These are phyloP conservation scores for Strongylocentrotus purpuratus DNA, from an alignment of 35 echinoderm and acorn worm species.

Conservation along the genomic window DNA sequence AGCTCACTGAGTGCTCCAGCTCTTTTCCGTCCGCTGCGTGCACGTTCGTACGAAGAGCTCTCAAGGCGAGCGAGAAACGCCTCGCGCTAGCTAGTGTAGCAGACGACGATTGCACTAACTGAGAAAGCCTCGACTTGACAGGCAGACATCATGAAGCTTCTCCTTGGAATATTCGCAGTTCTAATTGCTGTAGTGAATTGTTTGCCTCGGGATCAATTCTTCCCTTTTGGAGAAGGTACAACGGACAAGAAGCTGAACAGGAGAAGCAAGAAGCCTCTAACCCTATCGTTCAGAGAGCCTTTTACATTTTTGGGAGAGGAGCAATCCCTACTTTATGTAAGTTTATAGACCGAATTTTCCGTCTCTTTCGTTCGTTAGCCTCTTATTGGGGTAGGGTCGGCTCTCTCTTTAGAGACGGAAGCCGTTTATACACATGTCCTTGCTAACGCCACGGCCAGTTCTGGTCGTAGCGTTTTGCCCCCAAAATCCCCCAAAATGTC, in stretches of 20 bases:
- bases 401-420: too few relatives aligned
- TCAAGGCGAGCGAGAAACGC: too few relatives aligned
- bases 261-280: neutral
- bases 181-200: neutral
- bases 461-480: too few relatives aligned
- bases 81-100: neutral
- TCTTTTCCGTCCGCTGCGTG: too few relatives aligned
- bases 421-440: too few relatives aligned
- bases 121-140: neutral
- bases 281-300: neutral
- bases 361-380: too few relatives aligned
- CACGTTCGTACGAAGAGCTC: too few relatives aligned
- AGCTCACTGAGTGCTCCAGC: too few relatives aligned
- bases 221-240: neutral
- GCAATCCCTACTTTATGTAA: conserved; percentile 5
- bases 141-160: neutral
- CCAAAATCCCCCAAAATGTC: too few relatives aligned
- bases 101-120: neutral
- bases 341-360: too few relatives aligned
- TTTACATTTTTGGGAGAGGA: conserved; percentile 31
- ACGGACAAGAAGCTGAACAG: neutral
- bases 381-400: too few relatives aligned
- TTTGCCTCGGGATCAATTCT: conserved; percentile 24
- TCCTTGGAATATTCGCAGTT: neutral
- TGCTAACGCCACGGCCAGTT: too few relatives aligned